Conservation (phyloP, 2,888 invertebrate species). For the Protodeltote pygarga region DNA sequence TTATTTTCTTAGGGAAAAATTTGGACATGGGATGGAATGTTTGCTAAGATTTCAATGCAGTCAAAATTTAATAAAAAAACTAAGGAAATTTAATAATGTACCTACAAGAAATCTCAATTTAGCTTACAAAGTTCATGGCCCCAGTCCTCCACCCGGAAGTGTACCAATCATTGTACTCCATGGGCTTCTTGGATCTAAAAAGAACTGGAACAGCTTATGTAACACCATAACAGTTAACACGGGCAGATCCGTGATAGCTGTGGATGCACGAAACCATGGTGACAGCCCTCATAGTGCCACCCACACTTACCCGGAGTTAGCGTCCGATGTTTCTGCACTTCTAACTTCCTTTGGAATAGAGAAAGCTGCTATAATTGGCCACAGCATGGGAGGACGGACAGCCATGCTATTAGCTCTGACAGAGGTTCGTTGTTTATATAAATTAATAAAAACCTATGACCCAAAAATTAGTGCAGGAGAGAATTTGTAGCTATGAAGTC, state of each 20-base stretch:
- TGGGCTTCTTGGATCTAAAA: constrained; percentile 95
- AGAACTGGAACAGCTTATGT: constrained; percentile 94
- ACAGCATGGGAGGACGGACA: constrained; percentile 97
- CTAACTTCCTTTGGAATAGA: constrained; percentile 15
- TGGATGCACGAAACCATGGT: constrained; percentile 97
- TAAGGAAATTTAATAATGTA: constrained; percentile 2
- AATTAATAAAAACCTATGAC: background rate
- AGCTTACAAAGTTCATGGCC: constrained; percentile 30
- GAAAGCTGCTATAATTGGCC: constrained; percentile 90
- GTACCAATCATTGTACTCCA: constrained; percentile 89
- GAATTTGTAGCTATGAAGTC: too few species aligned
- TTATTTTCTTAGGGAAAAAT: too few species aligned
- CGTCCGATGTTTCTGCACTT: constrained; percentile 26
- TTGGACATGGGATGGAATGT: too few species aligned
- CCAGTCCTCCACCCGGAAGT: constrained; percentile 10
- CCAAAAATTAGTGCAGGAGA: too few species aligned
- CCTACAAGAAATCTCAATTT: constrained; percentile 13
- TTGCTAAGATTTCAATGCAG: constrained; percentile 7
- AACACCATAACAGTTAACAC: constrained; percentile 88
- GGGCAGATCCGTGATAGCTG: constrained; percentile 89
- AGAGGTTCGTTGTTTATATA: constrained; percentile 48
- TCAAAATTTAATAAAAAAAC: background rate
- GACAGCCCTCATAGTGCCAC: constrained; percentile 91
- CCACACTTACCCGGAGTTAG: constrained; percentile 31
- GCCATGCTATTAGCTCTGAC: constrained; percentile 92